Evolutionary conservation across 2,888 invertebrate genomes (phyloP).

Genomic region (Euplagia quadripunctaria): DNA sequence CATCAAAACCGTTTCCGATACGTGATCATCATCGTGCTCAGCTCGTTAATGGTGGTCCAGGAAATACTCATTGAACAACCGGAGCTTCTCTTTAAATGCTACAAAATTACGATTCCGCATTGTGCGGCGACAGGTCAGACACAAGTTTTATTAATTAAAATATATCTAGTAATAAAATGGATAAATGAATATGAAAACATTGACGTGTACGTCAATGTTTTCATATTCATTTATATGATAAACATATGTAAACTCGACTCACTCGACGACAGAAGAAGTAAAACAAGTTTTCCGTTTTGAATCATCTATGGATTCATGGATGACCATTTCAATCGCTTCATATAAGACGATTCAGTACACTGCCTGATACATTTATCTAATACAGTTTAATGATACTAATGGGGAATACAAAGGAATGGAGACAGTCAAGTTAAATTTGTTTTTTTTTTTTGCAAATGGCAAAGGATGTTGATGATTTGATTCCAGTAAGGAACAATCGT

Average conservation of each 20-base stretch:
- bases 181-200: background rate
- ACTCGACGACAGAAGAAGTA: background rate
- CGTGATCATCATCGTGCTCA: background rate
- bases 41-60: background rate
- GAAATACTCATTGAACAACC: background rate
- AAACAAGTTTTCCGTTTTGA: background rate
- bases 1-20: background rate
- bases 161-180: background rate
- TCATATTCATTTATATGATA: no score
- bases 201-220: no score
- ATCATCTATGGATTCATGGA: background rate
- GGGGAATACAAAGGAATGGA: background rate
- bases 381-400: background rate
- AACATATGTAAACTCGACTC: background rate
- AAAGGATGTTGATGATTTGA: slow-evolving; percentile 9
- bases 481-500: slow-evolving; percentile 22
- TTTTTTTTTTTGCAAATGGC: background rate
- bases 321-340: background rate
- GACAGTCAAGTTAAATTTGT: background rate
- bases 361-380: background rate
- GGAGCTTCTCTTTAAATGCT: background rate
- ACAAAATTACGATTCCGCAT: slow-evolving; percentile 1
- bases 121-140: background rate
- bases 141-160: background rate
- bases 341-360: background rate